Evolutionary conservation across 1,140 invertebrate genomes (phyloP), one percentile per base, ranked within the genome.

Genomic region (Eulimnadia texana): DNA sequence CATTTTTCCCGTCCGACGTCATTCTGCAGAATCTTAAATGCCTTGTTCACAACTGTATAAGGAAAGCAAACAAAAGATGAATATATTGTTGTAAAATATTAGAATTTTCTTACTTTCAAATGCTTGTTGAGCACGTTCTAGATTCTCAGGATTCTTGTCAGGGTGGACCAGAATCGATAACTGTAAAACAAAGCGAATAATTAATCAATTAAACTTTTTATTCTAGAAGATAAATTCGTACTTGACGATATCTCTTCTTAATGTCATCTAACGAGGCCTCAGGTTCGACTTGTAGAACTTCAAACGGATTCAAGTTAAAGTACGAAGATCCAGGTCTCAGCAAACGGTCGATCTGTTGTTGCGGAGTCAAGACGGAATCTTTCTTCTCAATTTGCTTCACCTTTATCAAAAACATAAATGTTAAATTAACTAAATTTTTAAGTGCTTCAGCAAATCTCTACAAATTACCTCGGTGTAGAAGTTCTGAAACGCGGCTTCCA

Each of bases 101-200:
- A 54, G 57, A 19, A 51, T n/a, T 47, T 20, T 68, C 72, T 68
- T 73, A 82, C 80, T 90, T 76, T 94, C 90, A 76, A 94, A 94
- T 62, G 89, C 87, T 72, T 87, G 83, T 72, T 98, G 91, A 11
- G 97, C 92, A 75, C 93, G 79, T 56, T 98, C 95, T 42, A 82
- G 75, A 73, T 99, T 92, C 78, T 98, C 90, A 74, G 86, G 87
- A 78, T 98, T 98, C 78, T 97, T 97, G 70, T 98, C 93, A 51
- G 96, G 97, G 85, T 99, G 96, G 1, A 99, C 92, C 65, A 98
- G 78, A 73, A 99, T 93, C 16, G 95, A 98, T 68, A 98, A 82
- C 79, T 86, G 70, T 69, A 74, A 69, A 68, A 64, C 60, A 59
- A 58, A 64, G 64, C 52, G 10, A 9, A 23, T 53, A 66, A 62